These are phyloP conservation scores for Drosophila demipolita DNA, from an alignment of 2,888 invertebrate genomes.

Conservation along the genomic window DNA sequence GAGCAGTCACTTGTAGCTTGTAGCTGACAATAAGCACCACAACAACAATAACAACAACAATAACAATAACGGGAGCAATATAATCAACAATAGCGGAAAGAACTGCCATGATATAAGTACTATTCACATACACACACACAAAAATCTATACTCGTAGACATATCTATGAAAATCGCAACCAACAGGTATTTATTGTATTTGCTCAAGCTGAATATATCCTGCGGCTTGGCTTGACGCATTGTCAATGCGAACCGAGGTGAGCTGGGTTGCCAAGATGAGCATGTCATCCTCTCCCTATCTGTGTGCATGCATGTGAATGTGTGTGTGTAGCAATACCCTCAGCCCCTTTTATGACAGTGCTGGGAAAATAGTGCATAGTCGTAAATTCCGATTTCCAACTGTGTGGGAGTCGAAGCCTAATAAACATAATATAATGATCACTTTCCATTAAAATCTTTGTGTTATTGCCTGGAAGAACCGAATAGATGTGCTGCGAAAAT, in stretches of 20 bases:
- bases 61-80: constrained; percentile 42
- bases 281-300: constrained; percentile 7
- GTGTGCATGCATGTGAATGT: neutral
- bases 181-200: constrained; percentile 80
- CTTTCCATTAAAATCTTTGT: constrained; percentile 31
- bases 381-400: constrained; percentile 62
- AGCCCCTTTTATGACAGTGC: constrained; percentile 32
- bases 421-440: constrained; percentile 47
- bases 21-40: constrained; percentile 55
- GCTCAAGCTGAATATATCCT: constrained; percentile 76
- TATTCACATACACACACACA: constrained; percentile 24
- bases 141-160: constrained; percentile 14
- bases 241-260: constrained; percentile 63
- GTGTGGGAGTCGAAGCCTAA: constrained; percentile 64
- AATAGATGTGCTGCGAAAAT: constrained; percentile 2
- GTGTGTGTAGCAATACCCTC: neutral
- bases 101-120: constrained; percentile 54
- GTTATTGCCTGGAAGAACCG: constrained; percentile 22
- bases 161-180: constrained; percentile 56
- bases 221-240: constrained; percentile 76
- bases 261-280: constrained; percentile 41
- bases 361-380: constrained; percentile 66
- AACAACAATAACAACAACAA: constrained; percentile 22
- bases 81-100: constrained; percentile 62
- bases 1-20: constrained; percentile 67